Conservation (phyloP, 2,888 invertebrate species). For the Thecocarcelia acutangulata region DNA sequence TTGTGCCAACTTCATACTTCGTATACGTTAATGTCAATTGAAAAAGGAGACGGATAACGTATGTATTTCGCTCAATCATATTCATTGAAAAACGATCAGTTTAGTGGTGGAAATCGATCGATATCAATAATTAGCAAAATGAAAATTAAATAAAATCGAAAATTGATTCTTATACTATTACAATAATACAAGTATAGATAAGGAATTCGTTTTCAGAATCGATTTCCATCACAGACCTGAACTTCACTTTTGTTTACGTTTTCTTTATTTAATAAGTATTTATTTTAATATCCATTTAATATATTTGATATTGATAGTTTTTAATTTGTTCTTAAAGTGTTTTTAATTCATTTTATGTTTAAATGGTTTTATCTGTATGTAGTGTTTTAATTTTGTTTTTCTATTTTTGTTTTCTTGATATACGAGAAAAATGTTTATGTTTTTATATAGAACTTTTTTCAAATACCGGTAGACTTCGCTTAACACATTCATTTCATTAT, state of each 20-base stretch:
- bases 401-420: constrained; percentile 40
- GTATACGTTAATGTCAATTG: too few relatives aligned
- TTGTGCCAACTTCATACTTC: too few relatives aligned
- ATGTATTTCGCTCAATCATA: too few relatives aligned
- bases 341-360: constrained; percentile 56
- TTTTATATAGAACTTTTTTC: not conserved
- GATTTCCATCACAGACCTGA: not conserved
- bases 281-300: constrained; percentile 69
- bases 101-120: too few relatives aligned
- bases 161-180: too few relatives aligned
- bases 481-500: too few relatives aligned
- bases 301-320: constrained; percentile 68
- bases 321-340: constrained; percentile 48
- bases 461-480: too few relatives aligned
- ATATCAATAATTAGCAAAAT: too few relatives aligned
- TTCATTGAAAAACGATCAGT: too few relatives aligned
- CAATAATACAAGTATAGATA: too few relatives aligned
- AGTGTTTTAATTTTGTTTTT: constrained; percentile 25
- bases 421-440: constrained; percentile 46
- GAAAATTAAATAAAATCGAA: too few relatives aligned
- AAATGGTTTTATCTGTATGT: constrained; percentile 33
- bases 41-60: too few relatives aligned
- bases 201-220: not conserved
- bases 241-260: constrained; percentile 10
- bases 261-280: constrained; percentile 50